These are phyloP conservation scores for Urechis unicinctus DNA, from an alignment of 2,888 invertebrate genomes.

Conservation along the genomic window DNA sequence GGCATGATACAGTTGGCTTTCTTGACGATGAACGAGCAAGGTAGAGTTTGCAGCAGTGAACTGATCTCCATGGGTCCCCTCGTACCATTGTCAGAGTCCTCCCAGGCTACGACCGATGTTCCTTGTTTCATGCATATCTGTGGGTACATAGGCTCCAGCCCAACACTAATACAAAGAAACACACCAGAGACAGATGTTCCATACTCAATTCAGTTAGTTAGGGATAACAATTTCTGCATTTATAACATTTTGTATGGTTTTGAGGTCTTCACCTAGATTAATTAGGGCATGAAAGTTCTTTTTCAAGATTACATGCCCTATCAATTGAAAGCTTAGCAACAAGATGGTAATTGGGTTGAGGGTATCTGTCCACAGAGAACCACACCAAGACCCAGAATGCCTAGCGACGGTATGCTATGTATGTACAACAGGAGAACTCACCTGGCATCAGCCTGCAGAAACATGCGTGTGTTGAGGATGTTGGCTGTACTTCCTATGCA, in stretches of 20 bases:
- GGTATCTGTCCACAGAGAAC: too few relatives aligned
- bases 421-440: constrained; percentile 17
- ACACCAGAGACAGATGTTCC: neutral
- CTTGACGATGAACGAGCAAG: constrained; percentile 77
- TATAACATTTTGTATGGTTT: too few relatives aligned
- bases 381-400: too few relatives aligned
- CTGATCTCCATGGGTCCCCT: constrained; percentile 74
- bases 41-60: constrained; percentile 74
- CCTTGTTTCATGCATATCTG: constrained; percentile 68
- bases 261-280: too few relatives aligned
- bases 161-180: constrained; percentile 60
- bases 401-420: too few relatives aligned
- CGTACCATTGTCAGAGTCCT: constrained; percentile 13
- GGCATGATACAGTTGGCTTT: constrained; percentile 75
- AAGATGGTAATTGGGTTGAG: too few relatives aligned
- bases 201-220: too few relatives aligned
- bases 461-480: constrained; percentile 82
- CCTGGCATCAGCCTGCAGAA: constrained; percentile 78
- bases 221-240: too few relatives aligned
- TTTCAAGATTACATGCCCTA: too few relatives aligned
- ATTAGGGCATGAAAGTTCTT: too few relatives aligned
- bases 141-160: constrained; percentile 87
- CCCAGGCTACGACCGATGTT: constrained; percentile 38
- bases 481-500: constrained; percentile 88
- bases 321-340: neutral